Conservation (phyloP, 2,888 invertebrate species). For the Agapostemon virescens region DNA sequence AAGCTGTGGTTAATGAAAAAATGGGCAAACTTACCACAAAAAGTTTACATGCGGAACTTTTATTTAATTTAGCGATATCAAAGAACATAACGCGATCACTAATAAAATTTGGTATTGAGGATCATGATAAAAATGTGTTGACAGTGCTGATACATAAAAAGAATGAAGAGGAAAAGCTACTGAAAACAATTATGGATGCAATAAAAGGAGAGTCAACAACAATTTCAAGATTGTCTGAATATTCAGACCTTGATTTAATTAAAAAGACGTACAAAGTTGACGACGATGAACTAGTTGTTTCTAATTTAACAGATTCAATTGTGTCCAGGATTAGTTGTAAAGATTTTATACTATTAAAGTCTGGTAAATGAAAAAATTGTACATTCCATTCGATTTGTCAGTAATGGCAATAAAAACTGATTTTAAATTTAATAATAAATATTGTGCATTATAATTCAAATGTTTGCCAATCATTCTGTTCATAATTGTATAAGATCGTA, state of each 20-base stretch:
- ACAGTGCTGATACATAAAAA: slow-evolving; percentile 79
- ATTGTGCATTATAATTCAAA: background rate
- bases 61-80: slow-evolving; percentile 86
- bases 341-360: slow-evolving; percentile 81
- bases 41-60: slow-evolving; percentile 84
- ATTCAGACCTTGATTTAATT: slow-evolving; percentile 82
- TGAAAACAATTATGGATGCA: slow-evolving; percentile 78
- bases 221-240: slow-evolving; percentile 80
- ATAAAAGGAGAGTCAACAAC: slow-evolving; percentile 83
- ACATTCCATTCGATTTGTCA: slow-evolving; percentile 4
- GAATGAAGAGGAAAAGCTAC: slow-evolving; percentile 66
- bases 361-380: slow-evolving; percentile 4
- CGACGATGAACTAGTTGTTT: slow-evolving; percentile 80
- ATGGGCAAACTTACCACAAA: slow-evolving; percentile 83
- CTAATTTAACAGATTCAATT: slow-evolving; percentile 83
- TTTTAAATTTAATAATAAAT: slow-evolving; percentile 23
- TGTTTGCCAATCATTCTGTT: background rate
- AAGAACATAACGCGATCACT: slow-evolving; percentile 87
- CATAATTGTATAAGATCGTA: slow-evolving; percentile 3
- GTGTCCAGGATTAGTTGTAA: slow-evolving; percentile 87
- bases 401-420: slow-evolving; percentile 12
- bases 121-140: slow-evolving; percentile 81
- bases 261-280: slow-evolving; percentile 84
- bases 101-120: slow-evolving; percentile 84
- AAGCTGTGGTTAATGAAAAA: slow-evolving; percentile 83